Evolutionary conservation across 2,888 invertebrate genomes (phyloP).

Genomic region (Nomada ferruginata): DNA sequence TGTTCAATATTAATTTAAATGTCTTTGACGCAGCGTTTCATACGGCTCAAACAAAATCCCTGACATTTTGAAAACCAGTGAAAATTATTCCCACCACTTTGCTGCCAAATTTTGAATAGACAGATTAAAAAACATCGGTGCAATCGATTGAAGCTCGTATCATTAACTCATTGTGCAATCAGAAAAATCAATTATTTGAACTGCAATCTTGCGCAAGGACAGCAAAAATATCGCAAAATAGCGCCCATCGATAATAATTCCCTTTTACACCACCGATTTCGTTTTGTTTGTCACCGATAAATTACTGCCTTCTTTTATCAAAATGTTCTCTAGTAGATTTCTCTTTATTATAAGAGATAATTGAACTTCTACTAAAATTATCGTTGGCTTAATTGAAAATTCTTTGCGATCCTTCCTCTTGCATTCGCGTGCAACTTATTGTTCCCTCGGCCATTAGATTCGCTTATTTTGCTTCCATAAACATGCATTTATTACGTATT

Average conservation of each 20-base stretch:
- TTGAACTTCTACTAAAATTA: neutral
- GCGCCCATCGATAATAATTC: constrained; percentile 15
- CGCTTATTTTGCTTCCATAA: constrained; percentile 31
- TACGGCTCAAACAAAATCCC: no score
- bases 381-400: constrained; percentile 14
- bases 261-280: constrained; percentile 13
- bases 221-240: constrained; percentile 16
- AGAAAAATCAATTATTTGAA: constrained; percentile 37
- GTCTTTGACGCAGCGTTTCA: no score
- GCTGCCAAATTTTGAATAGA: constrained; percentile 41
- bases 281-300: neutral
- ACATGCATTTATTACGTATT: constrained; percentile 33
- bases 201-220: constrained; percentile 6
- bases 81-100: neutral
- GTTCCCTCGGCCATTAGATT: constrained; percentile 41
- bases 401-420: constrained; percentile 22
- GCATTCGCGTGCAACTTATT: constrained; percentile 50
- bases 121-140: constrained; percentile 8
- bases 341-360: neutral
- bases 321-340: neutral
- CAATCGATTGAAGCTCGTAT: constrained; percentile 15
- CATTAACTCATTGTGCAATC: constrained; percentile 29
- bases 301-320: neutral
- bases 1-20: no score
- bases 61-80: neutral